Conservation (phyloP, 2,797 vertebrate species). For the Orestias chungarensis region DNA sequence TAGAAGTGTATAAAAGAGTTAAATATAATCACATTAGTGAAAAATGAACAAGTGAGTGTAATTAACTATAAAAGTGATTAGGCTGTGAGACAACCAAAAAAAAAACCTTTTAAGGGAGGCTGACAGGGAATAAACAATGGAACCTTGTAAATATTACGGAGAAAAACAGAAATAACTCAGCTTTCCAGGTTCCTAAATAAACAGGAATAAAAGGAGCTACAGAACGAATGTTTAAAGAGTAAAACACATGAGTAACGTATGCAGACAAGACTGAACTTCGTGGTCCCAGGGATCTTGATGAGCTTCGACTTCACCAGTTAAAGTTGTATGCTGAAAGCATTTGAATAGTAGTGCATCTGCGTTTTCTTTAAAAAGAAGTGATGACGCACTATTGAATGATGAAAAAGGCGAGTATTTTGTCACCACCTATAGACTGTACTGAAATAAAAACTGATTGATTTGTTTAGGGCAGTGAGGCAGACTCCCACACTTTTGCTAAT, state of each 20-base stretch:
- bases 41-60: neutral
- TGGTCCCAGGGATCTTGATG: neutral
- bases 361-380: neutral
- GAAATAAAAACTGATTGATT: neutral
- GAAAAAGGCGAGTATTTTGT: neutral
- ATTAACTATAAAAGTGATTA: neutral
- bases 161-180: too few species aligned
- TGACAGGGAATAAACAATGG: too few species aligned
- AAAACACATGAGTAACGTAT: neutral
- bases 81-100: neutral
- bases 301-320: neutral
- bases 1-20: neutral
- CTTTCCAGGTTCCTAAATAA: too few species aligned
- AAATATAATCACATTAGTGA: neutral
- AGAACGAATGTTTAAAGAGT: neutral
- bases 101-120: neutral
- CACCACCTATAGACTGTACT: neutral
- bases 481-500: neutral
- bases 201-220: neutral
- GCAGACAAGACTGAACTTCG: neutral
- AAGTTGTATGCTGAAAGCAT: neutral
- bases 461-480: neutral
- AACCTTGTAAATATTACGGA: neutral
- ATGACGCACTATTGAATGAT: neutral
- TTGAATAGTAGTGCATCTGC: neutral